Conservation (phyloP, 1,140 invertebrate genomes). For the Leptinotarsa defecta region DNA sequence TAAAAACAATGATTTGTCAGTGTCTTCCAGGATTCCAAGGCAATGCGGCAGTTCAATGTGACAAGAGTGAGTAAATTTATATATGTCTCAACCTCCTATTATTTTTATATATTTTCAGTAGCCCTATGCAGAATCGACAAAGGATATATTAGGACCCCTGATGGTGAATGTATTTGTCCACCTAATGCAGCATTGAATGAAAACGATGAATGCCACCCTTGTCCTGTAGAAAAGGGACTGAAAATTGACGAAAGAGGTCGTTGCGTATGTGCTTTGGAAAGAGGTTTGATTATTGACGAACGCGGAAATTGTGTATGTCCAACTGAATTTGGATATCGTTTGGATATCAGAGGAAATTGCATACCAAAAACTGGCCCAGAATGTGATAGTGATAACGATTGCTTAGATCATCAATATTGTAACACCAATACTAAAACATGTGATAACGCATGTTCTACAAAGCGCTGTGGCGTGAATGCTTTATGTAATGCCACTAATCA, state of each 20-base stretch:
- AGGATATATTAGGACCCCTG: conserved; percentile 70
- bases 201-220: conserved; percentile 76
- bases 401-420: conserved; percentile 77
- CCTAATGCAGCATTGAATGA: conserved; percentile 75
- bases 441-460: conserved; percentile 72
- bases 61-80: conserved; percentile 60
- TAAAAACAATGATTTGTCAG: conserved; percentile 86
- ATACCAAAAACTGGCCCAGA: conserved; percentile 62
- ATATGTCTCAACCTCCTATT: background rate
- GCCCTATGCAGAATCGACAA: conserved; percentile 71
- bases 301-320: conserved; percentile 80
- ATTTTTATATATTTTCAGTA: conserved; percentile 52
- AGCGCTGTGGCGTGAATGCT: conserved; percentile 76
- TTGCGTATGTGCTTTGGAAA: conserved; percentile 78
- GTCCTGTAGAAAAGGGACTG: conserved; percentile 71
- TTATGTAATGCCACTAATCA: conserved; percentile 81
- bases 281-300: conserved; percentile 75
- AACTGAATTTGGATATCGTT: conserved; percentile 68
- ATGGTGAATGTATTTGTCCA: conserved; percentile 76
- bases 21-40: conserved; percentile 84
- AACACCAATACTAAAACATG: conserved; percentile 70
- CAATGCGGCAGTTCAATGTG: conserved; percentile 78
- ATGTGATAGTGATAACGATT: conserved; percentile 76
- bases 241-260: conserved; percentile 75
- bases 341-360: conserved; percentile 71